These are phyloP conservation scores for Dasyurus viverrinus DNA, from an alignment of 2,113 vertebrate genomes.

Conservation along the genomic window DNA sequence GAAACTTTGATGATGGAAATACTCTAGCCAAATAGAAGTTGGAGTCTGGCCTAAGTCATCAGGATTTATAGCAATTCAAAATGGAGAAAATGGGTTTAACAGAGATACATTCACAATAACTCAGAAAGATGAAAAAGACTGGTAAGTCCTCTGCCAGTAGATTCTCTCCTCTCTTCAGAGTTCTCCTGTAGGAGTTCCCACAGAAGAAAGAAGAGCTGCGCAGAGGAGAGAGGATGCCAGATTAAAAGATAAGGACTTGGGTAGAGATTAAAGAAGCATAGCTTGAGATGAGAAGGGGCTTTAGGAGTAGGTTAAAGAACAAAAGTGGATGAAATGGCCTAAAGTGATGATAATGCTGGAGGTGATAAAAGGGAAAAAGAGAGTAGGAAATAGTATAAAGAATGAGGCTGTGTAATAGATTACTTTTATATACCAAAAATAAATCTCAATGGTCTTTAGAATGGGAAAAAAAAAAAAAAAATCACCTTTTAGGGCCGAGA, in stretches of 20 bases:
- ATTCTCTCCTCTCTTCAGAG: too few relatives aligned
- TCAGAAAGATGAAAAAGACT: neutral
- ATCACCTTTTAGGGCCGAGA: neutral
- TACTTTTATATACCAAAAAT: conserved; percentile 6
- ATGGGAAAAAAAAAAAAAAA: neutral
- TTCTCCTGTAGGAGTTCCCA: neutral
- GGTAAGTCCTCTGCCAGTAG: neutral
- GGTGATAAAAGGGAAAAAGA: conserved; percentile 3
- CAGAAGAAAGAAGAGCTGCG: neutral
- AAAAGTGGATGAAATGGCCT: neutral
- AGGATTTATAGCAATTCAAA: neutral
- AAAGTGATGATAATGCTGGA: neutral
- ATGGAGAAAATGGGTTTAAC: neutral
- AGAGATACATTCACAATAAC: neutral
- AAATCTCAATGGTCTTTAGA: neutral
- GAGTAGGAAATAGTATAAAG: neutral
- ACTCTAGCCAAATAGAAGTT: neutral
- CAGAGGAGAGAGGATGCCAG: neutral
- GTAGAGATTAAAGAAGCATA: neutral
- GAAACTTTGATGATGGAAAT: neutral
- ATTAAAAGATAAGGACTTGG: neutral
- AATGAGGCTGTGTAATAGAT: neutral
- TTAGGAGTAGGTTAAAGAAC: neutral
- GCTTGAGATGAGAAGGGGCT: too few relatives aligned
- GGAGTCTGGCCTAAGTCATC: too few relatives aligned